These are phyloP conservation scores for Sebastes aleutianus DNA, from an alignment of 2,797 vertebrate genomes.

Conservation along the genomic window DNA sequence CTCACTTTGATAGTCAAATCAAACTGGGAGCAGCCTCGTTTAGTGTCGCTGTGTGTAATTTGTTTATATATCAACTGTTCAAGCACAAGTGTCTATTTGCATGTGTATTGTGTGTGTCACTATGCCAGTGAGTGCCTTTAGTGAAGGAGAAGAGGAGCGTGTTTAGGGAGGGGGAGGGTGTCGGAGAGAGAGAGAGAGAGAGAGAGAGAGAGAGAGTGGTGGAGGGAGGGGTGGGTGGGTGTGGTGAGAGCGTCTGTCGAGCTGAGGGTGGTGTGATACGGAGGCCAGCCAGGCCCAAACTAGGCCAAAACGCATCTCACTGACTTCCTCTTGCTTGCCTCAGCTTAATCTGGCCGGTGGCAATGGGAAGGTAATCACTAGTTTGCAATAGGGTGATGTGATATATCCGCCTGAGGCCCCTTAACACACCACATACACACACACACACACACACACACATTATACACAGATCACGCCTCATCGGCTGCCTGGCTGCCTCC, in stretches of 20 bases:
- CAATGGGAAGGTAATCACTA: conserved; percentile 74
- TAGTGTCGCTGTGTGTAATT: neutral
- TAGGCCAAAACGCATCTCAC: conserved; percentile 65
- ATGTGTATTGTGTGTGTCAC: conserved; percentile 19
- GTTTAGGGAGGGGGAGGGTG: conserved; percentile 32
- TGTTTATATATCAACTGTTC: conserved; percentile 5
- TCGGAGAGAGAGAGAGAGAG: too few species aligned
- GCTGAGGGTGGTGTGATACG: conserved; percentile 88
- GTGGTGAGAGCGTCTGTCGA: conserved; percentile 77
- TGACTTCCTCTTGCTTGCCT: conserved; percentile 75
- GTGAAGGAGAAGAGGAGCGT: conserved; percentile 45
- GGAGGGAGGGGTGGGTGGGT: conserved; percentile 58
- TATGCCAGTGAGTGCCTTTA: conserved; percentile 13
- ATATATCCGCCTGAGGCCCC: conserved; percentile 60
- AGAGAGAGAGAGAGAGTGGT: conserved; percentile 41
- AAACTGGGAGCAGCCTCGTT: neutral
- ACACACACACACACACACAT: neutral
- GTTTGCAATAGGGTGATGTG: conserved; percentile 76
- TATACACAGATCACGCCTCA: conserved; percentile 28
- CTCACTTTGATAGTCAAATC: conserved; percentile 63
- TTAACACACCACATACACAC: conserved; percentile 25
- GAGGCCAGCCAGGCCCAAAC: conserved; percentile 82
- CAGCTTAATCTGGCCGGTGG: conserved; percentile 82
- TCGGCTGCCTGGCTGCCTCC: conserved; percentile 26
- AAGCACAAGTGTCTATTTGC: conserved; percentile 30